Conservation (phyloP, 2,888 invertebrate species). For the Idaea biselata region DNA sequence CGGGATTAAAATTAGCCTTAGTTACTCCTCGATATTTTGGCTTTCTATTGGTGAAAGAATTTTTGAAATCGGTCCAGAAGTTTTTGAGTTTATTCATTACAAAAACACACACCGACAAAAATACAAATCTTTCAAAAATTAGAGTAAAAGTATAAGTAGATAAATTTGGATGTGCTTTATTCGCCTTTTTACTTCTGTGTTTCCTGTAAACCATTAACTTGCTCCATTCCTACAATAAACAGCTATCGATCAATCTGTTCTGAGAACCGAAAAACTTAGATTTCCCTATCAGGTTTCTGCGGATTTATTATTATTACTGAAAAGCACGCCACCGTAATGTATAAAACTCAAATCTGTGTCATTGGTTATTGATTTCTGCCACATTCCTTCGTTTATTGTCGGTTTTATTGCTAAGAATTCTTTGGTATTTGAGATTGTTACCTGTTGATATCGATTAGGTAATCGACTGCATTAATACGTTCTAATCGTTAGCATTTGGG, state of each 20-base stretch:
- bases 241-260: slow-evolving; percentile 23
- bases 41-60: too few relatives aligned
- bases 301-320: slow-evolving; percentile 3
- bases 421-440: slow-evolving; percentile 19
- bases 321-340: not conserved
- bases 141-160: too few relatives aligned
- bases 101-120: too few relatives aligned
- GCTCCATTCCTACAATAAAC: slow-evolving; percentile 31
- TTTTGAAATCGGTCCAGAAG: too few relatives aligned
- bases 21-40: too few relatives aligned
- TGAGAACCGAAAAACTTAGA: slow-evolving; percentile 24
- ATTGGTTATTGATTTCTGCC: slow-evolving; percentile 3
- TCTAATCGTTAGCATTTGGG: slow-evolving; percentile 11
- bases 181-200: slow-evolving; percentile 28
- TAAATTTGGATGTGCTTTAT: slow-evolving; percentile 9
- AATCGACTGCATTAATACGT: slow-evolving; percentile 20
- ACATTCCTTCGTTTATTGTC: slow-evolving; percentile 3
- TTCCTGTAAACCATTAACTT: slow-evolving; percentile 36
- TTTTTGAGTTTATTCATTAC: too few relatives aligned
- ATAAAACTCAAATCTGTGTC: not conserved
- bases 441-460: slow-evolving; percentile 11
- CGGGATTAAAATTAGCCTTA: too few relatives aligned
- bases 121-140: too few relatives aligned
- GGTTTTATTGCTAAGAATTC: slow-evolving; percentile 21
- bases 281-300: slow-evolving; percentile 8